phyloP scores from a whole-genome alignment of 2,888 invertebrate genomes.

The Protophormia terraenovae region DNA sequence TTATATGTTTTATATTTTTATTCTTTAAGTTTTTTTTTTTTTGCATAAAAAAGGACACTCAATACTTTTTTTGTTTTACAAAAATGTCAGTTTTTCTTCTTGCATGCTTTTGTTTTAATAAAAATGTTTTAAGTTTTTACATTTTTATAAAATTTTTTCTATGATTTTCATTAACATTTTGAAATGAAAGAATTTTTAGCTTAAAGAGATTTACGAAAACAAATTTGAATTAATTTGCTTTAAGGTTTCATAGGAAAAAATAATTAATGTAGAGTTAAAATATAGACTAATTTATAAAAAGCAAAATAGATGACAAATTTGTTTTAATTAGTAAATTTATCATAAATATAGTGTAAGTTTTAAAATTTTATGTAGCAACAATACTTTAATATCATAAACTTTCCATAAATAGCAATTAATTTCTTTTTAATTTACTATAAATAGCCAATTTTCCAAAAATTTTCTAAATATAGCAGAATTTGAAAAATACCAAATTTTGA shows the following conservation, averaged over 20 bases:
- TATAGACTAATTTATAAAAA: too few species aligned
- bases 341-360: too few species aligned
- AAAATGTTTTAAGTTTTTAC: constrained; percentile 5
- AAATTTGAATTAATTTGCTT: constrained; percentile 30
- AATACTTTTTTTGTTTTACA: background rate
- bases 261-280: background rate
- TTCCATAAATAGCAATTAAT: too few species aligned
- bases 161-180: constrained; percentile 4
- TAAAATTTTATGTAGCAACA: too few species aligned
- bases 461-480: too few species aligned
- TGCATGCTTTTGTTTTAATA: constrained; percentile 46
- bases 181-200: background rate
- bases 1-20: too few species aligned
- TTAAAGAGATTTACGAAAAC: background rate
- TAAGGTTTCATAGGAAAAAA: background rate
- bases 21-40: too few species aligned
- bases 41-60: background rate
- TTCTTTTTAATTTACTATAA: too few species aligned
- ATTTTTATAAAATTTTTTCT: constrained; percentile 20
- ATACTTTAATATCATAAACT: too few species aligned
- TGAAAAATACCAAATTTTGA: background rate
- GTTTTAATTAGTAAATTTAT: too few species aligned
- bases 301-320: too few species aligned
- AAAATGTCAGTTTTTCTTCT: constrained; percentile 12
- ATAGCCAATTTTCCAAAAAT: too few species aligned